phyloP scores from a whole-genome alignment of 1,140 invertebrate species.

The Periplaneta americana region DNA sequence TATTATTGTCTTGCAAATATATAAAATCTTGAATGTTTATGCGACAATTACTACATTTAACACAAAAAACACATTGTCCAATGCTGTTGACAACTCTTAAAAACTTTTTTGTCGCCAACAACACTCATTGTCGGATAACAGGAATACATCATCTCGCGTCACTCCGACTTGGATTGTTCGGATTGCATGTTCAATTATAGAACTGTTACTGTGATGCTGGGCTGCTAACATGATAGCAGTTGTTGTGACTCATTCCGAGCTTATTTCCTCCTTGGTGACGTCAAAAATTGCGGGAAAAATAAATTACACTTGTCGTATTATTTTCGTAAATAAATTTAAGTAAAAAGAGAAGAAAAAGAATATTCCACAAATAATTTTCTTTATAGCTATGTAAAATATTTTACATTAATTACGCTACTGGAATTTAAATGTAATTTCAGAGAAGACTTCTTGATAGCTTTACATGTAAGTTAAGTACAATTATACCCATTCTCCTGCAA shows the following conservation, averaged over 20 bases:
- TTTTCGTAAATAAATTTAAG: too few relatives aligned
- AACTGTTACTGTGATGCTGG: background rate
- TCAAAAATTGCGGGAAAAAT: too few relatives aligned
- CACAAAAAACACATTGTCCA: constrained; percentile 6
- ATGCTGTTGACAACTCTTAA: constrained; percentile 12
- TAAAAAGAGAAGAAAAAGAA: too few relatives aligned
- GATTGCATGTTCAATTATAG: background rate
- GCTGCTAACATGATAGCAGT: background rate
- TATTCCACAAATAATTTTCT: too few relatives aligned
- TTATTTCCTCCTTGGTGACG: background rate
- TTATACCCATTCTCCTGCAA: too few relatives aligned
- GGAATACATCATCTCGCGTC: constrained; percentile 13
- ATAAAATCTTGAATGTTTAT: background rate
- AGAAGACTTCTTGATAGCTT: too few relatives aligned
- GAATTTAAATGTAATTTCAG: too few relatives aligned
- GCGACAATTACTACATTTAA: constrained; percentile 13
- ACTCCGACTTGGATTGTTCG: background rate
- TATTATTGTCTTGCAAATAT: constrained; percentile 13
- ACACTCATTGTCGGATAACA: constrained; percentile 19
- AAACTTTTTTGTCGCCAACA: constrained; percentile 21
- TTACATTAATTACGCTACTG: too few relatives aligned
- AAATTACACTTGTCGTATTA: too few relatives aligned
- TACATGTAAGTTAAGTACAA: too few relatives aligned
- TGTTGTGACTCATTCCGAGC: background rate
- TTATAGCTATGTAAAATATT: too few relatives aligned